phyloP scores from a whole-genome alignment of 2,113 vertebrate genomes.

The Cnemophilus loriae region DNA sequence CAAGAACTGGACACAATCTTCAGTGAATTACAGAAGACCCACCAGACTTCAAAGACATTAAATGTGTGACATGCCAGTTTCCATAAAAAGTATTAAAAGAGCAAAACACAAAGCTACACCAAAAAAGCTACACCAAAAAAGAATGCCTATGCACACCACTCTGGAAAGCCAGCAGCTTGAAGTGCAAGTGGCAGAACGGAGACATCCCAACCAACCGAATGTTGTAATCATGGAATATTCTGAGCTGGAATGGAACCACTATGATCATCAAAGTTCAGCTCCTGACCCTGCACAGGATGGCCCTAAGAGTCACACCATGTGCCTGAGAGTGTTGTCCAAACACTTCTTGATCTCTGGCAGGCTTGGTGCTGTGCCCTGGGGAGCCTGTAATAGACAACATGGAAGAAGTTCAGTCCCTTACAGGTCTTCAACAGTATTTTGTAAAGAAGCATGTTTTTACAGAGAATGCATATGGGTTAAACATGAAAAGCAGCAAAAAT shows the following conservation, averaged over 20 bases:
- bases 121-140: not conserved
- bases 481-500: not conserved
- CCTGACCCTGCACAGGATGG: not conserved
- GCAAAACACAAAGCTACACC: not conserved
- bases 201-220: not conserved
- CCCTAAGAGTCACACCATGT: not conserved
- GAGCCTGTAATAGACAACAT: not conserved
- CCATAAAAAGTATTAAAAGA: not conserved
- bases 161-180: not conserved
- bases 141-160: not conserved
- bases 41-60: not conserved
- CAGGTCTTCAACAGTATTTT: not conserved
- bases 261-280: not conserved
- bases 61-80: not conserved
- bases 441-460: not conserved
- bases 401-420: not conserved
- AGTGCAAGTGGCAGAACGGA: not conserved
- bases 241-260: not conserved
- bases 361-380: not conserved
- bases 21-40: not conserved
- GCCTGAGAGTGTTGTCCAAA: not conserved
- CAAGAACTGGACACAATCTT: not conserved
- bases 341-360: not conserved
- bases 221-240: not conserved
- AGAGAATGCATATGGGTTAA: not conserved